These are phyloP conservation scores for Temnothorax curvispinosus DNA, from an alignment of 1,140 invertebrate species.

Conservation along the genomic window DNA sequence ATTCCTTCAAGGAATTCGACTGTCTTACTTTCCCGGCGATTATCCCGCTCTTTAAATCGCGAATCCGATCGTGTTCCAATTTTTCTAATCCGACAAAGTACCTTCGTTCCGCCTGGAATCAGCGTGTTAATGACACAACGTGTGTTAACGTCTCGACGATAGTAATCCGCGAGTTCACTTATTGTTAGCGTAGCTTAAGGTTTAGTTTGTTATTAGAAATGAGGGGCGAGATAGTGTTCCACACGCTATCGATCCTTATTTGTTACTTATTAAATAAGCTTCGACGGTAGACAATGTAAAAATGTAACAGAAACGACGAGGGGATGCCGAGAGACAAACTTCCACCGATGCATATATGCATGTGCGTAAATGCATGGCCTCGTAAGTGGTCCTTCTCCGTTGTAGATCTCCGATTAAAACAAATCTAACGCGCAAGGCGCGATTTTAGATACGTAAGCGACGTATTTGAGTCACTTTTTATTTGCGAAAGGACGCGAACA, in stretches of 20 bases:
- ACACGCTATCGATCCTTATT: constrained; percentile 32
- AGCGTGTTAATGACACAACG: constrained; percentile 41
- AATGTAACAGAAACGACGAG: constrained; percentile 20
- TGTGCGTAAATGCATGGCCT: constrained; percentile 8
- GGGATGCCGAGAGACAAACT: not conserved
- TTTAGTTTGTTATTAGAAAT: constrained; percentile 32
- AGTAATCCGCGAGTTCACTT: constrained; percentile 31
- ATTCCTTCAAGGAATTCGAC: not conserved
- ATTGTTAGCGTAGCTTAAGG: constrained; percentile 45
- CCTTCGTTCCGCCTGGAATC: not conserved
- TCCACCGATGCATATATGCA: not conserved
- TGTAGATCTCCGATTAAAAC: not conserved
- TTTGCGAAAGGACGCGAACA: not conserved
- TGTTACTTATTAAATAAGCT: constrained; percentile 46
- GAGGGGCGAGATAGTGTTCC: not conserved
- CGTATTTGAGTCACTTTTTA: constrained; percentile 21
- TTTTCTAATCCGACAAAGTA: constrained; percentile 11
- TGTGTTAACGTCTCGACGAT: constrained; percentile 28
- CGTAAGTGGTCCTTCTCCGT: constrained; percentile 11
- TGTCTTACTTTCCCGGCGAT: not conserved
- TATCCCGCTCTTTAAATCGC: not conserved
- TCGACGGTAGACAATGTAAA: constrained; percentile 37
- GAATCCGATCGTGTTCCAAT: not conserved
- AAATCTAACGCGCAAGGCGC: constrained; percentile 1
- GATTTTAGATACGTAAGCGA: not conserved